These are phyloP conservation scores for Siniperca knerii DNA, from an alignment of 2,113 vertebrate species.

Conservation along the genomic window DNA sequence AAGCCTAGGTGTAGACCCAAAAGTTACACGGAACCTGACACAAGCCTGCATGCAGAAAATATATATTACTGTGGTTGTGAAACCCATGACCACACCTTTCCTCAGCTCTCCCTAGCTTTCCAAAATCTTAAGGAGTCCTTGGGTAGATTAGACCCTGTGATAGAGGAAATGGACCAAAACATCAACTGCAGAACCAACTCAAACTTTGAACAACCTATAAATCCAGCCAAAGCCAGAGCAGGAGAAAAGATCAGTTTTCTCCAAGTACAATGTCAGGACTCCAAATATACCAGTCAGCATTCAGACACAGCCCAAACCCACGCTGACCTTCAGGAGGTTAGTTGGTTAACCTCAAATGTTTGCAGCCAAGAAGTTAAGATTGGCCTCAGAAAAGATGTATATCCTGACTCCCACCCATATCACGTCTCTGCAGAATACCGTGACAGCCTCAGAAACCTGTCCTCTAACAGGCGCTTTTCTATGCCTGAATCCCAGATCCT, in stretches of 20 bases:
- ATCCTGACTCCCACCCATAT: constrained; percentile 31
- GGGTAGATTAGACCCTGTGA: constrained; percentile 48
- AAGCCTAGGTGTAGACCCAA: constrained; percentile 41
- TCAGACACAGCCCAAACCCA: constrained; percentile 1
- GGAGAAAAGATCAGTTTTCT: constrained; percentile 2
- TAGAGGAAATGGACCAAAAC: constrained; percentile 51
- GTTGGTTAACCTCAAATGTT: constrained; percentile 19
- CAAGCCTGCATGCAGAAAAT: constrained; percentile 5
- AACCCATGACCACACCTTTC: not conserved
- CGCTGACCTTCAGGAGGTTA: not conserved
- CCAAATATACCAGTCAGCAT: constrained; percentile 1
- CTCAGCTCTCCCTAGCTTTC: constrained; percentile 14
- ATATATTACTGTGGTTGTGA: not conserved
- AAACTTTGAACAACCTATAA: constrained; percentile 12
- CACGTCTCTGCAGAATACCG: not conserved
- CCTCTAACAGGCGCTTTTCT: constrained; percentile 26
- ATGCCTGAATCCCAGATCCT: constrained; percentile 30
- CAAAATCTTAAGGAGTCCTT: constrained; percentile 21
- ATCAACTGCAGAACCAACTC: constrained; percentile 12
- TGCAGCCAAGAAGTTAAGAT: constrained; percentile 40
- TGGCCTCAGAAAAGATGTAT: constrained; percentile 62
- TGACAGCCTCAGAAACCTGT: not conserved
- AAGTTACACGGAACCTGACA: constrained; percentile 48
- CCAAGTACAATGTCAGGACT: constrained; percentile 11
- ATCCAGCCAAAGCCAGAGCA: constrained; percentile 14